Percentiles rank a stretch among this genome's conserved stretches.
Evolutionary conservation across 2,113 vertebrate genomes (phyloP).

Genomic region (Sebastes schlegelii): DNA sequence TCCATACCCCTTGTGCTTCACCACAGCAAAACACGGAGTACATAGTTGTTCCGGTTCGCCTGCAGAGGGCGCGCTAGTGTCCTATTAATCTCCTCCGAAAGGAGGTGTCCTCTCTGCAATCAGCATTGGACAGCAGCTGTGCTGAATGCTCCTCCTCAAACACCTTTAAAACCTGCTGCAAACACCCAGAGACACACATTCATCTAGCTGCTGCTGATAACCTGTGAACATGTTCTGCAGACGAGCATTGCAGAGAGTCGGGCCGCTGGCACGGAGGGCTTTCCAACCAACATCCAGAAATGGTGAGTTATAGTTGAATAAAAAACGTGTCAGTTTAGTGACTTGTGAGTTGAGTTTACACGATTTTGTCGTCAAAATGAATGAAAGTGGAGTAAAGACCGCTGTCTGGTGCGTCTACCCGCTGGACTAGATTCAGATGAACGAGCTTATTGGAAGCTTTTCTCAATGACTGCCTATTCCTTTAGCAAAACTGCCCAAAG

Average conservation of each 20-base stretch:
- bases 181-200: not conserved
- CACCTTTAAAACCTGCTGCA: conserved; percentile 17
- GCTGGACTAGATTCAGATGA: not conserved
- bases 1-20: not conserved
- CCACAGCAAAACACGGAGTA: not conserved
- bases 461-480: not conserved
- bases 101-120: conserved; percentile 12
- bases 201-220: not conserved
- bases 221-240: conserved; percentile 84
- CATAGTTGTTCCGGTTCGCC: not conserved
- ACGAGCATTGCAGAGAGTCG: conserved; percentile 85
- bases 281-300: conserved; percentile 47
- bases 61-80: conserved; percentile 23
- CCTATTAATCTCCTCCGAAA: no score
- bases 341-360: not conserved
- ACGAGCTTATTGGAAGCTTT: not conserved
- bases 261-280: conserved; percentile 79
- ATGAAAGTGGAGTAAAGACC: not conserved
- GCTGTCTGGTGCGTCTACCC: not conserved
- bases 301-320: conserved; percentile 63
- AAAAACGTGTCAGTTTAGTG: not conserved
- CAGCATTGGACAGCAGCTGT: conserved; percentile 1
- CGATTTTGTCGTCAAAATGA: not conserved
- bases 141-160: conserved; percentile 12
- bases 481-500: not conserved